Evolutionary conservation across 2,113 vertebrate species (phyloP), one percentile per base, ranked within the genome.

Genomic region (Neoarius graeffei): DNA sequence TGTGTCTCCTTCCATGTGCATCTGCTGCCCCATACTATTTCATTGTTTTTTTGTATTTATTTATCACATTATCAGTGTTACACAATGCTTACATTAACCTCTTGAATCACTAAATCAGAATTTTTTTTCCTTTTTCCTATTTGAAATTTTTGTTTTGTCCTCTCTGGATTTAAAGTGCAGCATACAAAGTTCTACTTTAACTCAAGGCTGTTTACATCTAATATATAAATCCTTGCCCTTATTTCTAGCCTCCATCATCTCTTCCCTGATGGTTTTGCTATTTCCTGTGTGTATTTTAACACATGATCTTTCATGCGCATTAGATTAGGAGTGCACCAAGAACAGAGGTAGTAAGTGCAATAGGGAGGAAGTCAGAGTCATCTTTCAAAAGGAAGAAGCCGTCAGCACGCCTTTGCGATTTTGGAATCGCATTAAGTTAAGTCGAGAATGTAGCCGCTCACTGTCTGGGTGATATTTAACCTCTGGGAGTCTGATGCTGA

Each of bases 391-490:
- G 71, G 71, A 85, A 62, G 84, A 85, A 48, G 71, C 35, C 56
- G 57, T 62, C 71, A 42, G 71, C 71, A 77, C 23, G 56, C 57
- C 84, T 85, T 57, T 48, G 15, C 23, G 42, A 62, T 85, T 85
- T 77, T 85, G 71, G 84, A 85, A 76, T 85, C 27, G 30, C 84
- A 85, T 85, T 77, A 85, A 85, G 84, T 85, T 85, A 74, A 59
- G 84, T n/a, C 20, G 54, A 85, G 56, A 85, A 84, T 48, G n/a
- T 84, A 52, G 62, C 48, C 25, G 19, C 20, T 84, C 17, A 7
- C 71, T 85, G 71, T 59, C 84, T 85, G 84, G 62, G 69, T 85
- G 69, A 85, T 74, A 85, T 85, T 85, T 77, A 48, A 77, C 71
- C 84, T n/a, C 54, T 77, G 84, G 71, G 69, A 60, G 82, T 84